Evolutionary conservation across 2,888 invertebrate species (phyloP).

Genomic region (Andrena marginata): DNA sequence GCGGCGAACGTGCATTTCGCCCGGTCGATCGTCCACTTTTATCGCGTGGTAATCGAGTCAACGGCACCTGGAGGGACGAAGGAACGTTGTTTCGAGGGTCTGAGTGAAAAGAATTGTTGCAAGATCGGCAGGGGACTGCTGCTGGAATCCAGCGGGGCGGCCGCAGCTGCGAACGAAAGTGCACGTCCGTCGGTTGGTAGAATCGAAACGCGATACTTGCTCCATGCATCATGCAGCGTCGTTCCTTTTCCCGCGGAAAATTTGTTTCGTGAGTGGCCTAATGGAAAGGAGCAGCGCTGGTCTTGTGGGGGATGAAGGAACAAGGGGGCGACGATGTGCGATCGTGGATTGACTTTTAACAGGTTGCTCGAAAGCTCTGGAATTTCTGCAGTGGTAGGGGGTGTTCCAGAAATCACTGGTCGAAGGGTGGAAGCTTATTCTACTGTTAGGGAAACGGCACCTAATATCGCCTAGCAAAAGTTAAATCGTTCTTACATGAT

Average conservation of each 20-base stretch:
- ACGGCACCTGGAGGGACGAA: background rate
- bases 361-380: background rate
- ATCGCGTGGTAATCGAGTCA: slow-evolving; percentile 9
- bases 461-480: too few species aligned
- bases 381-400: background rate
- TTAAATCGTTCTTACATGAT: too few species aligned
- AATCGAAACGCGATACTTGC: slow-evolving; percentile 30
- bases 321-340: background rate
- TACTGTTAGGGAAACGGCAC: too few species aligned
- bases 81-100: slow-evolving; percentile 7
- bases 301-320: background rate
- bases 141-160: background rate
- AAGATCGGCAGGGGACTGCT: background rate
- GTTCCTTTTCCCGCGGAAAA: slow-evolving; percentile 14
- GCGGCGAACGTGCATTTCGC: slow-evolving; percentile 27
- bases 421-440: too few species aligned
- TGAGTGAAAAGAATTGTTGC: background rate
- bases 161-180: slow-evolving; percentile 15
- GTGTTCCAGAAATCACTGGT: too few species aligned
- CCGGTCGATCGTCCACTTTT: slow-evolving; percentile 14
- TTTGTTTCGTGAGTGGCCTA: background rate
- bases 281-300: background rate
- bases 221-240: slow-evolving; percentile 6
- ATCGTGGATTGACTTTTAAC: background rate
- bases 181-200: background rate